A percentile compares a stretch with the other conserved stretches of the same genome.
These are phyloP conservation scores for Julus scandinavius DNA, from an alignment of 2,888 invertebrate genomes.

Conservation along the genomic window DNA sequence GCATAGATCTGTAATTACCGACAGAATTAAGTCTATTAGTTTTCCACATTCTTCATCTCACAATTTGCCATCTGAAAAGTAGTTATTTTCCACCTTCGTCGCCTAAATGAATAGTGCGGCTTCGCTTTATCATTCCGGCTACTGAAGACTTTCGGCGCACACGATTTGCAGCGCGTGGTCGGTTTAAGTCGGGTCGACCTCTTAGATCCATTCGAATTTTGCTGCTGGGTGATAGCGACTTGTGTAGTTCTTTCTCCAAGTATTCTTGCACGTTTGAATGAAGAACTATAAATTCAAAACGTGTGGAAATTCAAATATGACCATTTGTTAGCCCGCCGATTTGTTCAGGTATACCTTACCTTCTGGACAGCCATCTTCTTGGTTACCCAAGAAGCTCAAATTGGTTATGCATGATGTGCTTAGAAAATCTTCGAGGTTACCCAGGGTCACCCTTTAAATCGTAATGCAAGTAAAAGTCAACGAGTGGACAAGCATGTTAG, in stretches of 20 bases:
- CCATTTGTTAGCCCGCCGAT: not conserved
- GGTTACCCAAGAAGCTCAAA: conserved; percentile 92
- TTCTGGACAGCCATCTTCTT: conserved; percentile 89
- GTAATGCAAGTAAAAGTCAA: conserved; percentile 34
- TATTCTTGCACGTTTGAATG: conserved; percentile 87
- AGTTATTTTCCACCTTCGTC: conserved; percentile 64
- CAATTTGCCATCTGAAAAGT: not conserved
- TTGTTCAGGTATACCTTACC: conserved; percentile 66
- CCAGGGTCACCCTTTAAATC: conserved; percentile 81
- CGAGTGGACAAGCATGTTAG: not conserved
- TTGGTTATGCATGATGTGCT: conserved; percentile 98
- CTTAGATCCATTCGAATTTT: not conserved
- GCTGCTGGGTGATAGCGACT: conserved; percentile 73
- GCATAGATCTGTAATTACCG: conserved; percentile 48
- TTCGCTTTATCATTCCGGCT: conserved; percentile 92
- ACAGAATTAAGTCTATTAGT: not conserved
- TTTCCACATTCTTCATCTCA: not conserved
- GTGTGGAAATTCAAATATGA: conserved; percentile 60
- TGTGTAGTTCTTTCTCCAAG: conserved; percentile 84
- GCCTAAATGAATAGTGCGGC: conserved; percentile 88
- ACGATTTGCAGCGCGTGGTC: conserved; percentile 10
- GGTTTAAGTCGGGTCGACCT: not conserved
- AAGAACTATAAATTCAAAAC: conserved; percentile 70
- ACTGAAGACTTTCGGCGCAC: conserved; percentile 76
- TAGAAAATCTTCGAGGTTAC: conserved; percentile 93